Evolutionary conservation across 2,113 vertebrate genomes (phyloP).

Genomic region (Phylloscopus whistleri): DNA sequence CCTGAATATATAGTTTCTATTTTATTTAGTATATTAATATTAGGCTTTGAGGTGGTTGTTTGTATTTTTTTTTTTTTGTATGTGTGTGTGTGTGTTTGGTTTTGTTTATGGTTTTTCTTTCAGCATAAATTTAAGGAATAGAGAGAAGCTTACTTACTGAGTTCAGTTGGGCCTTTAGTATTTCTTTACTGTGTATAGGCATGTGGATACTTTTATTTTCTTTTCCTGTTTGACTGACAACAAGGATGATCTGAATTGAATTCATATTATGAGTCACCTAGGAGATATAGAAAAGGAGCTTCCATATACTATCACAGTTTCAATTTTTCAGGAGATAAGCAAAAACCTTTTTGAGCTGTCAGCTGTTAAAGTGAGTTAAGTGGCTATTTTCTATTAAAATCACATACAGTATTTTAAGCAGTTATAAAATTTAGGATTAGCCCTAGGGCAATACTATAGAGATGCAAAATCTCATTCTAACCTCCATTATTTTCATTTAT

Average conservation of each 20-base stretch:
- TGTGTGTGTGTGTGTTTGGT: neutral
- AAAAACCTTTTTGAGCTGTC: neutral
- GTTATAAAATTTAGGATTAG: neutral
- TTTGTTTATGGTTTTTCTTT: neutral
- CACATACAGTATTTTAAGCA: neutral
- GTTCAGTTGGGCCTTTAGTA: neutral
- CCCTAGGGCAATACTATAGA: neutral
- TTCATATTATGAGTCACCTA: constrained; percentile 7
- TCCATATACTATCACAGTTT: neutral
- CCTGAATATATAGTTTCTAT: neutral
- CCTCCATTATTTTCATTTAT: neutral
- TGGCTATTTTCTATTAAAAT: constrained; percentile 2
- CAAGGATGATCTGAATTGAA: neutral
- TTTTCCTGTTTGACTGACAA: constrained; percentile 1
- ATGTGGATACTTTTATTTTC: neutral
- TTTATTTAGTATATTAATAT: neutral
- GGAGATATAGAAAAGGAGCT: neutral
- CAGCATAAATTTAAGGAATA: neutral
- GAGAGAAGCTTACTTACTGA: neutral
- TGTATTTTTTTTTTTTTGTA: accelerated
- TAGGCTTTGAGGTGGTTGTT: neutral
- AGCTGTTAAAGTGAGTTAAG: neutral
- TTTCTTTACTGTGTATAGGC: neutral
- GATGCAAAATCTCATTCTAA: neutral
- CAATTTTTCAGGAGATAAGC: constrained; percentile 20